Evolutionary conservation across 2,888 invertebrate species (phyloP), one percentile per base, ranked within the genome.

Genomic region (Tachystola acroxantha): DNA sequence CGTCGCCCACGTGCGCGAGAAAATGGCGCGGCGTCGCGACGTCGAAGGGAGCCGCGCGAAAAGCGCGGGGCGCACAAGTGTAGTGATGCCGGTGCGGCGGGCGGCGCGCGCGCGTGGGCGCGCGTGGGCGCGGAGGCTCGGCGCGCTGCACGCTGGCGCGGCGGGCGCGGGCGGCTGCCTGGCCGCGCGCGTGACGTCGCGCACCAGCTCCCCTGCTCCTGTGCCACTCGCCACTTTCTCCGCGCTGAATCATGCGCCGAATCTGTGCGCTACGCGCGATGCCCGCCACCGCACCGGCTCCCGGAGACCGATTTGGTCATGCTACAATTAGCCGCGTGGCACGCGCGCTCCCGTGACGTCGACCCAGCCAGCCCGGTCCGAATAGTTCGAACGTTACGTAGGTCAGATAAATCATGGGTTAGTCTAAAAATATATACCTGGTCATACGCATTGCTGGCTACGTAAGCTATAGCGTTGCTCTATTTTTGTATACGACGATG

Each of bases 21-120:
- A 84, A 84, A 82, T 84, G 84, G 85, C 85, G 85, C 84, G 82
- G 74, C 77, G 78, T 78, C 79, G 80, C 75, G 76, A 70, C 77
- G 77, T 52, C 64, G 55, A 71, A 77, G 75, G 76, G 65, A 84
- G 73, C 77, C 81, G 84, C 82, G 81, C 77, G 82, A 82, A 85
- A 84, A 84, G 77, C 74, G 76, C 73, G 77, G 77, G 70, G 59
- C 68, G 71, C 76, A 64, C 75, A 65, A 75, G 68, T 67, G 80
- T 73, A 74, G 75, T 79, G 81, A 66, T 66, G 70, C 63, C 57
- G 48, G 53, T 49, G 58, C 57, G 51, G 61, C 52, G 60, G 50
- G 65, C 63, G 49, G 64, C 50, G 60, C 59, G 68, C 58, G 53
- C 54, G 61, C 68, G 81, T 77, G 79, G 81, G 81, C 70, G 75